phyloP scores from a whole-genome alignment of 2,113 vertebrate genomes.

The Lucifuga dentata region DNA sequence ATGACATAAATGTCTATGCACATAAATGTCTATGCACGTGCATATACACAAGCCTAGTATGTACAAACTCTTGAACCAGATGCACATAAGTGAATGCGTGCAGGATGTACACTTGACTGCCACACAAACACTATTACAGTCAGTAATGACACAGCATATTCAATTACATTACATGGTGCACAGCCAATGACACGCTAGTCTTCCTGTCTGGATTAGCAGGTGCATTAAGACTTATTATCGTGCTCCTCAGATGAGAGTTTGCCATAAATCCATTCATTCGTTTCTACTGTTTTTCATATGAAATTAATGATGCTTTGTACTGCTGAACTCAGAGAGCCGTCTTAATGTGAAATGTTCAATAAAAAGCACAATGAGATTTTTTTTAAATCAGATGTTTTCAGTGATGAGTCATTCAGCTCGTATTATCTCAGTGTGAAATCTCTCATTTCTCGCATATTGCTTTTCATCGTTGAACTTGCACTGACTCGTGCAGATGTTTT shows the following conservation, averaged over 20 bases:
- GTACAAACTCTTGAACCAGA: neutral
- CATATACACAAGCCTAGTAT: neutral
- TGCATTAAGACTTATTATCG: constrained; percentile 34
- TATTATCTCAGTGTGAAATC: constrained; percentile 23
- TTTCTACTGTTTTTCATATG: constrained; percentile 41
- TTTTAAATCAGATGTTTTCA: constrained; percentile 8
- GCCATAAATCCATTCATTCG: constrained; percentile 4
- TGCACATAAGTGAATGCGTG: neutral
- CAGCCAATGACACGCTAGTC: constrained; percentile 43
- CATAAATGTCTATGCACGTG: neutral
- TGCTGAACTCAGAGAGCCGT: constrained; percentile 23
- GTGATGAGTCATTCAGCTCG: constrained; percentile 27
- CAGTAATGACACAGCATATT: constrained; percentile 31
- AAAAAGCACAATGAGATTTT: neutral
- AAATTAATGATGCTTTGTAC: constrained; percentile 54
- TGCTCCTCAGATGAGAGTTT: constrained; percentile 8
- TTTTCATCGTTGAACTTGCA: constrained; percentile 16
- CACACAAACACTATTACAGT: constrained; percentile 5
- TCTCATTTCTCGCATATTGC: constrained; percentile 6
- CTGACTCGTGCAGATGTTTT: constrained; percentile 21
- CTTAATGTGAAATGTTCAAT: constrained; percentile 9
- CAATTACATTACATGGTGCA: constrained; percentile 48
- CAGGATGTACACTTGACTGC: constrained; percentile 1
- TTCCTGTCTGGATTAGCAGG: constrained; percentile 28
- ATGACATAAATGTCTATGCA: neutral